phyloP scores from a whole-genome alignment of 2,113 vertebrate genomes.

The Neofelis nebulosa region DNA sequence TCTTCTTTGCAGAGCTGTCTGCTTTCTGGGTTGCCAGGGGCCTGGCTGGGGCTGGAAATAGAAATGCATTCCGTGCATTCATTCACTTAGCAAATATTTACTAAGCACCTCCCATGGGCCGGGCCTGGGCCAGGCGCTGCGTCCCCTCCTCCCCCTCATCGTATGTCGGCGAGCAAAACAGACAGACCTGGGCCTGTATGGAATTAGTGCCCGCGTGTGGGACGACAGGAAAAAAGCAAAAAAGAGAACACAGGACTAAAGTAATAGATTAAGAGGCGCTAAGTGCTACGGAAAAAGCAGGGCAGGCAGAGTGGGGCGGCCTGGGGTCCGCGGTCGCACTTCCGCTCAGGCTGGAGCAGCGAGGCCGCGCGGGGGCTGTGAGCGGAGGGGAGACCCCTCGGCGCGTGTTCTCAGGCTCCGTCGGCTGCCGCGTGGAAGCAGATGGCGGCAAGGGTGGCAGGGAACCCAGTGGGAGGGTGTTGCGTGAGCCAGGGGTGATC shows the following conservation, averaged over 20 bases:
- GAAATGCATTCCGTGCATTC: not conserved
- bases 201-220: not conserved
- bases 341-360: accelerated
- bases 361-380: accelerated
- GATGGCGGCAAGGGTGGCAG: accelerated
- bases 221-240: not conserved
- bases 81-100: not conserved
- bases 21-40: not conserved
- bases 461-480: not conserved
- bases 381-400: not conserved
- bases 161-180: not conserved
- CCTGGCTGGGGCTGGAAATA: not conserved
- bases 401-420: accelerated
- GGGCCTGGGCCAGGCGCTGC: not conserved
- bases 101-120: not conserved
- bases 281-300: accelerated
- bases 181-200: accelerated
- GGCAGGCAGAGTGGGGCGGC: accelerated
- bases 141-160: not conserved
- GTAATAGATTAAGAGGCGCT: not conserved
- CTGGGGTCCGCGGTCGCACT: accelerated
- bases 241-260: accelerated
- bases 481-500: too few species aligned
- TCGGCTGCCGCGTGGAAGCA: not conserved
- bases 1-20: not conserved